These are phyloP conservation scores for Brachyalestes nurse DNA, from an alignment of 2,797 vertebrate species.

Conservation along the genomic window DNA sequence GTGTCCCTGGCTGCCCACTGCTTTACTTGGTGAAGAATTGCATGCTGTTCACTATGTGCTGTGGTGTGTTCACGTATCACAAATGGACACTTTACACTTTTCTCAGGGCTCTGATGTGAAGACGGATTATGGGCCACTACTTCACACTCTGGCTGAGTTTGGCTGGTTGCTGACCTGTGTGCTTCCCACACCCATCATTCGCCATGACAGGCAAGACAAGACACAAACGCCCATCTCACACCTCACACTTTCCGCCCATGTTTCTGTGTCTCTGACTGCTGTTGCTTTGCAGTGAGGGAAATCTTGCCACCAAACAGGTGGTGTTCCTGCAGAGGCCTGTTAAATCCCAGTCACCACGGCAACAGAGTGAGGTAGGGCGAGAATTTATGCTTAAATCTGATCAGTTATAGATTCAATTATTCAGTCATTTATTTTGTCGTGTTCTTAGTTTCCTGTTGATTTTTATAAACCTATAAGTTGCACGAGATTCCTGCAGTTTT, in stretches of 20 bases:
- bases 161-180: conserved; percentile 97
- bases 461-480: neutral
- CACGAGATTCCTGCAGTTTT: too few relatives aligned
- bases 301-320: conserved; percentile 94
- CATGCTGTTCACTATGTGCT: neutral
- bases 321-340: conserved; percentile 93
- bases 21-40: too few relatives aligned
- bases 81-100: neutral
- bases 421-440: neutral
- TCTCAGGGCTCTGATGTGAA: conserved; percentile 88
- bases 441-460: neutral
- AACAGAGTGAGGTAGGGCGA: conserved; percentile 66
- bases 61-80: too few relatives aligned
- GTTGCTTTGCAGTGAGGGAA: conserved; percentile 86
- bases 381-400: neutral
- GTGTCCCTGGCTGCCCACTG: too few relatives aligned
- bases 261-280: neutral
- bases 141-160: conserved; percentile 96
- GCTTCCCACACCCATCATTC: conserved; percentile 91
- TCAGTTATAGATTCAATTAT: neutral
- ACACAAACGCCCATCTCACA: neutral
- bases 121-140: conserved; percentile 92
- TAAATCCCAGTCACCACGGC: conserved; percentile 53
- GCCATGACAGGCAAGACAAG: conserved; percentile 87
- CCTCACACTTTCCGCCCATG: neutral